Evolutionary conservation across 2,888 invertebrate species (phyloP).

Genomic region (Sarcophaga rosellei): DNA sequence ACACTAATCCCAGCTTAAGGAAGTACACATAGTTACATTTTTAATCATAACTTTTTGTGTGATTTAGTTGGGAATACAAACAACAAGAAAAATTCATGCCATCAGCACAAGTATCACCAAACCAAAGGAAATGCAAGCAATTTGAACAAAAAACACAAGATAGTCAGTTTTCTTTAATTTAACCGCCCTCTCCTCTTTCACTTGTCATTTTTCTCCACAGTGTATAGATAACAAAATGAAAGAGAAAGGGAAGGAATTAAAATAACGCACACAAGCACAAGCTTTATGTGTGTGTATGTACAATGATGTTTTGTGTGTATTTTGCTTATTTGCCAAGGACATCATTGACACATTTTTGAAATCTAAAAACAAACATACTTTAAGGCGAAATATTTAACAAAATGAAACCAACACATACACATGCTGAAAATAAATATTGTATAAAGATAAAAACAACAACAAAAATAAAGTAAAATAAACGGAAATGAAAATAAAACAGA

Average conservation of each 20-base stretch:
- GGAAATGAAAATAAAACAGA: background rate
- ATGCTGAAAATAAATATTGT: background rate
- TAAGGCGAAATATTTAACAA: constrained; percentile 1
- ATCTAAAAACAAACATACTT: constrained; percentile 34
- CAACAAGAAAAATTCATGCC: background rate
- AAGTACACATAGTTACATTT: constrained; percentile 53
- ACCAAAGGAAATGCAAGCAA: background rate
- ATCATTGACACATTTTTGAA: constrained; percentile 59
- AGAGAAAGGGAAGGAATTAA: background rate
- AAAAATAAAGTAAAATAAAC: background rate
- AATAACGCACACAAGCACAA: background rate
- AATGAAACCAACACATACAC: background rate
- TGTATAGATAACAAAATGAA: background rate
- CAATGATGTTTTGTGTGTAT: background rate
- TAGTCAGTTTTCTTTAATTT: constrained; percentile 3
- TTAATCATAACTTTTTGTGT: constrained; percentile 42
- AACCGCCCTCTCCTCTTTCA: background rate
- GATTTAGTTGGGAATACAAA: background rate
- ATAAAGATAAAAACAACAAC: background rate
- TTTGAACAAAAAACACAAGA: background rate
- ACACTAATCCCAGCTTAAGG: constrained; percentile 77
- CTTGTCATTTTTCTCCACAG: background rate
- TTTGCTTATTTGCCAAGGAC: constrained; percentile 55
- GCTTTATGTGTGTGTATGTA: background rate
- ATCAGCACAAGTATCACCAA: background rate